phyloP scores from a whole-genome alignment of 92 coral and sea anemone genomes.

The Parazoanthus darwini region DNA sequence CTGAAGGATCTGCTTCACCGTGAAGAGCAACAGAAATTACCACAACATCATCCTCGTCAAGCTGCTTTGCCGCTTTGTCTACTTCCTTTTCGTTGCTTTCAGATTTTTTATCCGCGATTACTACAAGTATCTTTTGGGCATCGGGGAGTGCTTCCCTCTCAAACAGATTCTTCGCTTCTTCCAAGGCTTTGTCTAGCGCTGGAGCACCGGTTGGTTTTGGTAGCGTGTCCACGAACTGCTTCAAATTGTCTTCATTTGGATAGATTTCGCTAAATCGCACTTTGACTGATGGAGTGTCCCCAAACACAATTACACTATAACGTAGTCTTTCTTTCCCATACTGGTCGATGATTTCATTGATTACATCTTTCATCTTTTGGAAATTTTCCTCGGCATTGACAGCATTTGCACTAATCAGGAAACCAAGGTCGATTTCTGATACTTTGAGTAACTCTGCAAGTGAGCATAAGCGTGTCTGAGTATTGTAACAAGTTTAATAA shows the following conservation, averaged over 20 bases:
- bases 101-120: constrained; percentile 74
- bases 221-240: constrained; percentile 50
- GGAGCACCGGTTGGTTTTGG: constrained; percentile 56
- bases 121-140: constrained; percentile 71
- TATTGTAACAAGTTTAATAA: too few species aligned
- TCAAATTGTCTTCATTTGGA: constrained; percentile 49
- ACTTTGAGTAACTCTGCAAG: constrained; percentile 35
- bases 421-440: constrained; percentile 39
- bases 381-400: constrained; percentile 24
- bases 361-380: constrained; percentile 23
- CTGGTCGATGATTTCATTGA: constrained; percentile 21
- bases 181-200: constrained; percentile 61
- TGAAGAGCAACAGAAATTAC: constrained; percentile 86
- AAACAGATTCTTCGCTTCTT: constrained; percentile 62
- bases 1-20: constrained; percentile 56
- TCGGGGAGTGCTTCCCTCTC: constrained; percentile 63
- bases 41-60: constrained; percentile 64
- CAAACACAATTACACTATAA: constrained; percentile 44
- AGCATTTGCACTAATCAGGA: constrained; percentile 41
- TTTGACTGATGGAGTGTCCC: constrained; percentile 47
- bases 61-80: constrained; percentile 56
- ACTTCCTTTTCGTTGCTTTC: constrained; percentile 45
- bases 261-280: constrained; percentile 55
- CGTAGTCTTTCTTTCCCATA: constrained; percentile 46
- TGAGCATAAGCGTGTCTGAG: too few species aligned